These are phyloP conservation scores for Microtus californicus DNA, from an alignment of 2,797 vertebrate genomes.

Conservation along the genomic window DNA sequence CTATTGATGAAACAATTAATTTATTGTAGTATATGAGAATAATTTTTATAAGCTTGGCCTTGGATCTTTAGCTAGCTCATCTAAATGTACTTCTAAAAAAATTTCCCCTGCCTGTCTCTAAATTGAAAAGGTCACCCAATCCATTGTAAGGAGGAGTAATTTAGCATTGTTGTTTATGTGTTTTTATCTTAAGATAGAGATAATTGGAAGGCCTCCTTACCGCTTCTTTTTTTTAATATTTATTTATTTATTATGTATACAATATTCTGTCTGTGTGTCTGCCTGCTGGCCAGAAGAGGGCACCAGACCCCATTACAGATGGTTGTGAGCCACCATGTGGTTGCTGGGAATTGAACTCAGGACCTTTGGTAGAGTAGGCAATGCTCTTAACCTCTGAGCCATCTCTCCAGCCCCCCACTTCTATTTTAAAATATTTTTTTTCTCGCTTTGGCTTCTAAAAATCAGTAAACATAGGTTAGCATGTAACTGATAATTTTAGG, in stretches of 20 bases:
- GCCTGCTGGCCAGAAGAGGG: too few relatives aligned
- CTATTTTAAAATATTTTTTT: slow-evolving; percentile 59
- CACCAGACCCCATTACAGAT: too few relatives aligned
- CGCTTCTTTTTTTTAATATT: not conserved
- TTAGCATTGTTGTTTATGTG: not conserved
- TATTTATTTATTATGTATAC: too few relatives aligned
- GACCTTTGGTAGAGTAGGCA: too few relatives aligned
- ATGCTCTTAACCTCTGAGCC: too few relatives aligned
- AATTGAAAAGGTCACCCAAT: not conserved
- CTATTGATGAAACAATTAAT: not conserved
- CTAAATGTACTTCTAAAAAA: not conserved
- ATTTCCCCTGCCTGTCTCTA: not conserved
- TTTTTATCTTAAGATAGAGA: slow-evolving; percentile 29
- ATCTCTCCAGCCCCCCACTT: not conserved
- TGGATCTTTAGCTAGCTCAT: not conserved
- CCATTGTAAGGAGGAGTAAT: not conserved
- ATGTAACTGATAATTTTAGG: slow-evolving; percentile 33
- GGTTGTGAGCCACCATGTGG: too few relatives aligned
- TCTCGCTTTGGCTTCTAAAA: slow-evolving; percentile 55
- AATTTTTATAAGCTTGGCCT: not conserved
- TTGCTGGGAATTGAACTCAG: too few relatives aligned
- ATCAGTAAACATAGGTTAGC: slow-evolving; percentile 13
- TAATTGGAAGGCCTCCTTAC: not conserved
- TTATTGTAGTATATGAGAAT: not conserved
- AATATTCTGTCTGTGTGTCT: too few relatives aligned